These are phyloP conservation scores for Phylloscopus whistleri DNA, from an alignment of 2,113 vertebrate species.

Conservation along the genomic window DNA sequence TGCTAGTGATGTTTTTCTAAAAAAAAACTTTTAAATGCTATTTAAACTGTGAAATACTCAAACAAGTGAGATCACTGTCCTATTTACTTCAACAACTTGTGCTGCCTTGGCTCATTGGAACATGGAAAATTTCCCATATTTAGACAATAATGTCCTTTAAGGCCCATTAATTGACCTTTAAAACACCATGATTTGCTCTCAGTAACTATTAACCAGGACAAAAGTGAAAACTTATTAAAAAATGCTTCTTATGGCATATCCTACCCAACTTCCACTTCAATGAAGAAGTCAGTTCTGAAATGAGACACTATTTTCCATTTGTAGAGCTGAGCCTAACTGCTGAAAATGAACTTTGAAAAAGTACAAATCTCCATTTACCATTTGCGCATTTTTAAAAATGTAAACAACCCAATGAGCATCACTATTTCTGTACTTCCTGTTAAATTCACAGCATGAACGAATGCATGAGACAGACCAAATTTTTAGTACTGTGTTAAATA, in stretches of 20 bases:
- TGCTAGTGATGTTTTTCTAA: not conserved
- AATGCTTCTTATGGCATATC: not conserved
- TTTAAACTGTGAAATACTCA: not conserved
- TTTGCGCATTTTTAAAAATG: not conserved
- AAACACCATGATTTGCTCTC: slow-evolving; percentile 1
- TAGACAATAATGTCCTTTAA: not conserved
- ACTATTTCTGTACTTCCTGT: not conserved
- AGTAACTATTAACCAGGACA: not conserved
- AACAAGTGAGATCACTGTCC: not conserved
- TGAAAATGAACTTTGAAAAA: not conserved
- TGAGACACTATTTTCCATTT: not conserved
- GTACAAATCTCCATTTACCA: not conserved
- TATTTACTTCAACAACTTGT: not conserved
- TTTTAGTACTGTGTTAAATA: not conserved
- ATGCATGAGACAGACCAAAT: not conserved
- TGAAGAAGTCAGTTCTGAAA: not conserved
- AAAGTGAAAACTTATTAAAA: not conserved
- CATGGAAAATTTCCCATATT: not conserved
- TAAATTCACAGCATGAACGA: not conserved
- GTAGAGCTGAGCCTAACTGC: not conserved
- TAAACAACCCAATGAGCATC: not conserved
- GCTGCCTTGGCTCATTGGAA: not conserved
- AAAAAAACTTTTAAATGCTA: not conserved
- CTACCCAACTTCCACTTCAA: not conserved
- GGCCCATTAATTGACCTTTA: not conserved